phyloP scores from a whole-genome alignment of 2,888 invertebrate genomes.

The Pediacus dermestoides region DNA sequence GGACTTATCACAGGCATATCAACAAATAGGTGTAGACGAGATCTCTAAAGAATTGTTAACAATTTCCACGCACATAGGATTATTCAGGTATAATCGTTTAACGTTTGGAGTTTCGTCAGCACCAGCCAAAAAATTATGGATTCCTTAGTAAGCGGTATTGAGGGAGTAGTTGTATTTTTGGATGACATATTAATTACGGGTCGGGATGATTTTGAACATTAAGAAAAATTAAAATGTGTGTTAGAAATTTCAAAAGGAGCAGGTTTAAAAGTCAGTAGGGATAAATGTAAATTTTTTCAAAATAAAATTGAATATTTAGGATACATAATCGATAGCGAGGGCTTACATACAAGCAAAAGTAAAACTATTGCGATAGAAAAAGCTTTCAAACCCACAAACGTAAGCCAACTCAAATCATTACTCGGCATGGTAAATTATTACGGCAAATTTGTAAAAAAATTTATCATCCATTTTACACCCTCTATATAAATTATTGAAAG shows the following conservation, averaged over 20 bases:
- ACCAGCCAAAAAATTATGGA: slow-evolving; percentile 18
- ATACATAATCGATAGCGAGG: slow-evolving; percentile 16
- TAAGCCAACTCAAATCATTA: slow-evolving; percentile 20
- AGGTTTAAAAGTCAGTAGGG: slow-evolving; percentile 18
- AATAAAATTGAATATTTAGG: slow-evolving; percentile 15
- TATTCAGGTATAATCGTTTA: slow-evolving; percentile 29
- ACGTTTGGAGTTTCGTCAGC: too few species aligned
- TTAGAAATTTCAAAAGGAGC: too few species aligned
- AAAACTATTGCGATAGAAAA: slow-evolving; percentile 19
- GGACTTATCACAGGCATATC: slow-evolving; percentile 17
- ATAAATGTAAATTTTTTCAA: slow-evolving; percentile 20
- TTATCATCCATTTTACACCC: slow-evolving; percentile 19
- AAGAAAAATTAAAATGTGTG: too few species aligned
- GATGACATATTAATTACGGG: slow-evolving; percentile 15
- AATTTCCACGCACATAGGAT: slow-evolving; percentile 17
- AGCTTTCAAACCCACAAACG: slow-evolving; percentile 15
- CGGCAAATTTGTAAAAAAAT: slow-evolving; percentile 21
- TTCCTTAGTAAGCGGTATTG: slow-evolving; percentile 10
- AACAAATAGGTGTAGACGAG: slow-evolving; percentile 17
- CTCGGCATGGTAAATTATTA: slow-evolving; percentile 23
- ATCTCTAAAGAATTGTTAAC: slow-evolving; percentile 13
- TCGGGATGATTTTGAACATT: too few species aligned
- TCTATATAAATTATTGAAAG: slow-evolving; percentile 21
- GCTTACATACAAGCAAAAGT: slow-evolving; percentile 13
- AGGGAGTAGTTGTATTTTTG: slow-evolving; percentile 9